A percentile compares a stretch with the other conserved stretches of the same genome.
phyloP scores from a whole-genome alignment of 2,113 vertebrate genomes.

The Arenaria interpres region DNA sequence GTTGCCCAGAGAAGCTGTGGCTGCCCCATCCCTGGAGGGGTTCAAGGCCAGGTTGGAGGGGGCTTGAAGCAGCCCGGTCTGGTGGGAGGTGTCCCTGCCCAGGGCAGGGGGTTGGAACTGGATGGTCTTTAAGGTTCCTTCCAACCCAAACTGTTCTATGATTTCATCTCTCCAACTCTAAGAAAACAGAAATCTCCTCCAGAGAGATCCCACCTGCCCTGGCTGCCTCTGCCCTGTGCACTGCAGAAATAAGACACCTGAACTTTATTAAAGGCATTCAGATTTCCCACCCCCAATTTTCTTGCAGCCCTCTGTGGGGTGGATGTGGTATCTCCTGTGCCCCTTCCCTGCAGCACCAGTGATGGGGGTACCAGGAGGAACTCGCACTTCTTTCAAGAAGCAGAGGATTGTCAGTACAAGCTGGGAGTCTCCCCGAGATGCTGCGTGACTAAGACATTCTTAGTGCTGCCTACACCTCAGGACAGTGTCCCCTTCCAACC shows the following conservation, averaged over 20 bases:
- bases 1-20: background rate
- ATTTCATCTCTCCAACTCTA: background rate
- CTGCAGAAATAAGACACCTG: too few relatives aligned
- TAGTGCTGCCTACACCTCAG: background rate
- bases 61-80: too few relatives aligned
- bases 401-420: background rate
- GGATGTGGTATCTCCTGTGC: fast-evolving
- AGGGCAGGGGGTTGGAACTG: too few relatives aligned
- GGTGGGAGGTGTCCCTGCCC: too few relatives aligned
- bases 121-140: background rate
- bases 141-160: background rate
- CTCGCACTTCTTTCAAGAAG: fast-evolving
- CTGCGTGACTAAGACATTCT: background rate
- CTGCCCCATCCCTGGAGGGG: background rate
- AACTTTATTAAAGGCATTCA: fast-evolving
- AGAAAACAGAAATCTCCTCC: background rate
- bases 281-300: background rate
- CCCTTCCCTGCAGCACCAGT: background rate
- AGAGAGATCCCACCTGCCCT: background rate
- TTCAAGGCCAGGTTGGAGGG: too few relatives aligned
- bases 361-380: background rate
- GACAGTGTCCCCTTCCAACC: background rate
- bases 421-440: background rate
- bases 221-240: background rate
- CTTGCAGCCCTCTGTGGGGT: background rate